A percentile compares a stretch with the other conserved stretches of the same genome.
Evolutionary conservation across 2,797 vertebrate species (phyloP).

Genomic region (Apodemus agrarius): DNA sequence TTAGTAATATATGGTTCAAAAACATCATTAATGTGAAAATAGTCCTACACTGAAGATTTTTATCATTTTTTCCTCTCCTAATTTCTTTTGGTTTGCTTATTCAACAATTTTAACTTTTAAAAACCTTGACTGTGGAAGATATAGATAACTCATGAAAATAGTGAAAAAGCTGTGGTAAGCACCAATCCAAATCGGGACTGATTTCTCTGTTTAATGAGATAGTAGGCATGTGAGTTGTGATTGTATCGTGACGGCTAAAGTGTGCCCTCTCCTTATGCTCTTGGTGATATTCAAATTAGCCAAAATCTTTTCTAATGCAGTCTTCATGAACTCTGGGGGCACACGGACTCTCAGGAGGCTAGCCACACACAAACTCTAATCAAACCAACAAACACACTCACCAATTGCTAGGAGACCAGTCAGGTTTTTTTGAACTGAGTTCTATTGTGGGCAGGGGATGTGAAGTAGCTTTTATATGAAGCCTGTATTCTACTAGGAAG

Average conservation of each 20-base stretch:
- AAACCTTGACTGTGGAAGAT: not conserved
- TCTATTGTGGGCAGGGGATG: not conserved
- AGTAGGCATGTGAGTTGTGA: not conserved
- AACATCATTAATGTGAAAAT: slow-evolving; percentile 43
- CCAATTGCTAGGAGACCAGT: not conserved
- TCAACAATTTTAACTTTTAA: slow-evolving; percentile 1
- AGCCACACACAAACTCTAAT: slow-evolving; percentile 3
- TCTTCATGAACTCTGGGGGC: slow-evolving; percentile 18
- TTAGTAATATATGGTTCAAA: not conserved
- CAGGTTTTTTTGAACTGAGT: not conserved
- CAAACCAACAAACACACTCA: not conserved
- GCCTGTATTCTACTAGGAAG: not conserved
- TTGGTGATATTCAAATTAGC: slow-evolving; percentile 21
- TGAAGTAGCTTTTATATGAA: not conserved
- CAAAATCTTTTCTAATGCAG: not conserved
- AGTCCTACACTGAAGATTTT: not conserved
- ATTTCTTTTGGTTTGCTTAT: not conserved
- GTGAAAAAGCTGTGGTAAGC: slow-evolving; percentile 26
- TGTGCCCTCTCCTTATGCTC: not conserved
- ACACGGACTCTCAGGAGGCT: not conserved
- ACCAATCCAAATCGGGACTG: not conserved
- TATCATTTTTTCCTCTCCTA: not conserved
- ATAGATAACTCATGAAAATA: slow-evolving; percentile 31
- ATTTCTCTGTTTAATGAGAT: slow-evolving; percentile 42
- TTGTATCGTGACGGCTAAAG: not conserved